These are phyloP conservation scores for Echinarachnius parma DNA, from an alignment of 53 echinoderm and acorn worm genomes.

Conservation along the genomic window DNA sequence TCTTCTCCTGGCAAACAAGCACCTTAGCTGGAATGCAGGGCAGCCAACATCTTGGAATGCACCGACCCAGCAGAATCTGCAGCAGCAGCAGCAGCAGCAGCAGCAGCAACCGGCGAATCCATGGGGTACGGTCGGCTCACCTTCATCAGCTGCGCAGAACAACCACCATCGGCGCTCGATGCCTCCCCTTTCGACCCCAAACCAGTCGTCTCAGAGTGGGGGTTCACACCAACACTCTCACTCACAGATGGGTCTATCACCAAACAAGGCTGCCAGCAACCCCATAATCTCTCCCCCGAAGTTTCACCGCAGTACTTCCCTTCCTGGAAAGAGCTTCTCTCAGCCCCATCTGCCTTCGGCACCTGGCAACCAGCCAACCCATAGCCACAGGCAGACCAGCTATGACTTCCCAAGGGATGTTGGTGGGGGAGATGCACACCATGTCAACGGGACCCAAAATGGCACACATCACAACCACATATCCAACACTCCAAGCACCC, in stretches of 20 bases:
- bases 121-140: conserved; percentile 95
- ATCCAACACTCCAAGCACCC: conserved; percentile 68
- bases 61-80: conserved; percentile 44
- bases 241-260: conserved; percentile 73
- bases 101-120: conserved; percentile 80
- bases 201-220: conserved; percentile 33
- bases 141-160: conserved; percentile 67
- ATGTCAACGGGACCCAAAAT: conserved; percentile 20
- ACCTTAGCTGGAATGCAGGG: conserved; percentile 81
- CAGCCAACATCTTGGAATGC: conserved; percentile 72
- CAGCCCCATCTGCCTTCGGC: conserved; percentile 66
- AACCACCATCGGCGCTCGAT: conserved; percentile 90
- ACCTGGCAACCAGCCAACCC: conserved; percentile 30
- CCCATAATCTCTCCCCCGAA: conserved; percentile 98
- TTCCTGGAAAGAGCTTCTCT: conserved; percentile 84
- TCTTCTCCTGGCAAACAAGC: conserved; percentile 85
- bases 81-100: too few species aligned
- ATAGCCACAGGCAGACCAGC: conserved; percentile 24
- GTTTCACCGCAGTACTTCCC: conserved; percentile 94
- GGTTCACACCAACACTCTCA: too few species aligned
- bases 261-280: conserved; percentile 75
- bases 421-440: conserved; percentile 62
- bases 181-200: conserved; percentile 76
- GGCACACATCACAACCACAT: conserved; percentile 27
- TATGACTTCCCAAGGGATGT: conserved; percentile 78